Conservation (phyloP, 1,140 invertebrate genomes). For the Heliconius hermathena region DNA sequence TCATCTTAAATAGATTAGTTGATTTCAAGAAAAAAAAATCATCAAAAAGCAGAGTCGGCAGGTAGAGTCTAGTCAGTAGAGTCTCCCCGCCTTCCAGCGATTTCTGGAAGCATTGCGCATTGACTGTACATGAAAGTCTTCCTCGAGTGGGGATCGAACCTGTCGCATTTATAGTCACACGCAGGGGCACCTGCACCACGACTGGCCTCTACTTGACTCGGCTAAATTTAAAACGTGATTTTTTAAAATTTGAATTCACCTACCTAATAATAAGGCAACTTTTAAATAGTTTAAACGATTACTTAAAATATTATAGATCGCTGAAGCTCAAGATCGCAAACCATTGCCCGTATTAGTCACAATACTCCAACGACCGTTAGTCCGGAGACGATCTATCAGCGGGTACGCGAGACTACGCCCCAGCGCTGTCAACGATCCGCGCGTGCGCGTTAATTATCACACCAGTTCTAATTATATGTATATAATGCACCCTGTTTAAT, state of each 20-base stretch:
- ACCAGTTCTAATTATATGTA: slow-evolving; percentile 38
- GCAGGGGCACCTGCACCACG: too few species aligned
- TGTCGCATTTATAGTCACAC: too few species aligned
- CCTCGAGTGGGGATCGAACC: too few species aligned
- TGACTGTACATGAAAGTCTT: too few species aligned
- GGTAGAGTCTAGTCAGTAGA: too few species aligned
- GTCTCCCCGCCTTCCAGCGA: too few species aligned
- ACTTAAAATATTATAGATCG: slow-evolving; percentile 40
- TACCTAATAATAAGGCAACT: neutral
- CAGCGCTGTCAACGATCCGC: slow-evolving; percentile 58
- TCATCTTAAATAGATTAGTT: neutral
- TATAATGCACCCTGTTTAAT: slow-evolving; percentile 15
- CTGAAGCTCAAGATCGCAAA: slow-evolving; percentile 63
- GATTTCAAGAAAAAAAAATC: too few species aligned
- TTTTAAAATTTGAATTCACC: neutral
- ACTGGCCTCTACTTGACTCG: too few species aligned
- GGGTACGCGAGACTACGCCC: slow-evolving; percentile 44
- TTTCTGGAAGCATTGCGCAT: too few species aligned
- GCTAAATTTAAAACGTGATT: neutral
- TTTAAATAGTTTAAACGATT: neutral
- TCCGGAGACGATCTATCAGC: slow-evolving; percentile 61
- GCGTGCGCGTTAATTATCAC: slow-evolving; percentile 65
- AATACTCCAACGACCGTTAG: slow-evolving; percentile 42
- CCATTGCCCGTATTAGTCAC: slow-evolving; percentile 62
- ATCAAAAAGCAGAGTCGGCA: too few species aligned